A percentile compares a stretch with the other conserved stretches of the same genome.
These are phyloP conservation scores for Gasterosteus nipponicus DNA, from an alignment of 2,113 vertebrate genomes.

Conservation along the genomic window DNA sequence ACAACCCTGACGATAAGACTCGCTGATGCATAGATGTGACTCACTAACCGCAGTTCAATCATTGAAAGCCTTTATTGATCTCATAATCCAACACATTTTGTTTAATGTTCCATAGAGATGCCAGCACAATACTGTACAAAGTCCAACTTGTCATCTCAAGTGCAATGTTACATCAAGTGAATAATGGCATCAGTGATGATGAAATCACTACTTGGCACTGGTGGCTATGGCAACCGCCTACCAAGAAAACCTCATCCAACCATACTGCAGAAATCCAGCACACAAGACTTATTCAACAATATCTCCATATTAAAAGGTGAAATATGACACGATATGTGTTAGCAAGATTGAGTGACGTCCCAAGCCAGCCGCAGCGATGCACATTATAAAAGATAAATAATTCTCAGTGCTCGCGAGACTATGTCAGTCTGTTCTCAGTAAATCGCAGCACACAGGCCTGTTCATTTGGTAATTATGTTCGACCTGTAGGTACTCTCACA, in stretches of 20 bases:
- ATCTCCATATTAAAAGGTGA: slow-evolving; percentile 16
- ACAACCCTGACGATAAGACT: slow-evolving; percentile 38
- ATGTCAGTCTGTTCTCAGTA: slow-evolving; percentile 35
- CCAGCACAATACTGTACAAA: slow-evolving; percentile 26
- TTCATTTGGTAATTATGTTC: slow-evolving; percentile 58
- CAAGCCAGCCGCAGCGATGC: slow-evolving; percentile 21
- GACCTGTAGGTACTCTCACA: slow-evolving; percentile 63
- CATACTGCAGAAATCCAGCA: not conserved
- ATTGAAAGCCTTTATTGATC: slow-evolving; percentile 39
- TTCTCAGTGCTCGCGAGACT: slow-evolving; percentile 25
- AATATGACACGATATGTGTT: slow-evolving; percentile 12
- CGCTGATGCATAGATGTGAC: slow-evolving; percentile 44
- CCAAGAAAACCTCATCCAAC: slow-evolving; percentile 2
- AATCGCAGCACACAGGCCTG: slow-evolving; percentile 51
- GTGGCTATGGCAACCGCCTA: not conserved
- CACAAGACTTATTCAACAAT: slow-evolving; percentile 1
- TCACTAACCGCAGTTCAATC: slow-evolving; percentile 45
- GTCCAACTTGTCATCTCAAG: slow-evolving; percentile 51
- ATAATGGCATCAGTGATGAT: slow-evolving; percentile 27
- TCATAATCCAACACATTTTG: slow-evolving; percentile 52
- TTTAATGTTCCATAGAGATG: slow-evolving; percentile 41
- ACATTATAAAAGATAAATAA: slow-evolving; percentile 41
- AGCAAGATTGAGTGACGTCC: not conserved
- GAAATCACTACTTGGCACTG: slow-evolving; percentile 13
- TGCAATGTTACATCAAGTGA: slow-evolving; percentile 11